Percentiles rank a stretch among this genome's conserved stretches.
Conservation (phyloP, 2,113 vertebrate species). For the Strix aluco region DNA sequence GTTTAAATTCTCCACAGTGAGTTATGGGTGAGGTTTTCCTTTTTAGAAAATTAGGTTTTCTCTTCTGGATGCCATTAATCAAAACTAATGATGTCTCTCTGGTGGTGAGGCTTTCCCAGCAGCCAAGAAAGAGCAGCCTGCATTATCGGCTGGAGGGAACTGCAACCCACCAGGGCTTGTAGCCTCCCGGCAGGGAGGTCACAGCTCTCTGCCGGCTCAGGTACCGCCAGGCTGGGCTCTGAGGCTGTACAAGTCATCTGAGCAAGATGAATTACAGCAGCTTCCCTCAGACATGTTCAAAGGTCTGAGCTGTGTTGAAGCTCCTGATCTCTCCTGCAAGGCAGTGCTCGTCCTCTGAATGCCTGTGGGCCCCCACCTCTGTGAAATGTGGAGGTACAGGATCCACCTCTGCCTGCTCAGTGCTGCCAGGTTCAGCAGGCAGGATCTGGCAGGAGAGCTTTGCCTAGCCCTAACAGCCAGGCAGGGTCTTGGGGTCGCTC, state of each 20-base stretch:
- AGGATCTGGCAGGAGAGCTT: background rate
- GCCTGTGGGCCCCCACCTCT: no score
- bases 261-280: background rate
- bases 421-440: background rate
- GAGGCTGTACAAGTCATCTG: background rate
- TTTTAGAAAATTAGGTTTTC: constrained; percentile 62
- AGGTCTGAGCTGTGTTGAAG: background rate
- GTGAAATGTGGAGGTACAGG: rapidly evolving
- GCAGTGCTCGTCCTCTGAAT: background rate
- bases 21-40: constrained; percentile 34
- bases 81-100: constrained; percentile 31
- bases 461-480: background rate
- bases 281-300: background rate
- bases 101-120: background rate
- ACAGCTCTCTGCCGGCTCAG: background rate
- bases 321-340: background rate
- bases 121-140: background rate
- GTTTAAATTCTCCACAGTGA: constrained; percentile 38
- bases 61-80: constrained; percentile 44
- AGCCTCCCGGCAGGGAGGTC: background rate
- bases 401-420: background rate
- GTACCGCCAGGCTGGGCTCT: background rate
- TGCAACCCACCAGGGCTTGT: background rate
- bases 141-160: background rate
- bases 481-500: background rate